These are phyloP conservation scores for Ambastaia sidthimunki DNA, from an alignment of 2,797 vertebrate species.

Conservation along the genomic window DNA sequence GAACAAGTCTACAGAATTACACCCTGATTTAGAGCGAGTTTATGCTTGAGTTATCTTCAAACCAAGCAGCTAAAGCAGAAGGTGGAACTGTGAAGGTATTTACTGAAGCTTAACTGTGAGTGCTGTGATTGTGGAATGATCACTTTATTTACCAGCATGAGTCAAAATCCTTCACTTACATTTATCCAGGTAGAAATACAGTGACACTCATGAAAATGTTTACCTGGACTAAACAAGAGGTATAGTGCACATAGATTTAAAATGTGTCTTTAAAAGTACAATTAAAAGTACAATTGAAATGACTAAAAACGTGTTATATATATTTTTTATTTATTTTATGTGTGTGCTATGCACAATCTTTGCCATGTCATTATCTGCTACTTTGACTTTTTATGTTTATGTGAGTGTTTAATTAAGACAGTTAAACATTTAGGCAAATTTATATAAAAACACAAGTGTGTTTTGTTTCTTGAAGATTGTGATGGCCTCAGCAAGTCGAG, in stretches of 20 bases:
- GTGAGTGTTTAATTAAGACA: neutral
- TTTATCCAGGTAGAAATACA: neutral
- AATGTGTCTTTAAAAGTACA: no score
- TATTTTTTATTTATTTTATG: neutral
- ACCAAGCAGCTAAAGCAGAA: neutral
- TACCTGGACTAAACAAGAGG: neutral
- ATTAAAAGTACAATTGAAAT: no score
- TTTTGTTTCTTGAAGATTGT: neutral
- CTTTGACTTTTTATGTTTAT: neutral
- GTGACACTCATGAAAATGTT: neutral
- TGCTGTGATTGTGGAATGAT: neutral
- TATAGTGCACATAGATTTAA: no score
- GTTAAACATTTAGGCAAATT: neutral
- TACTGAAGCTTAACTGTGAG: neutral
- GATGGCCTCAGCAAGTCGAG: no score
- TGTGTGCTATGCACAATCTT: neutral
- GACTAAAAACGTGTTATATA: neutral
- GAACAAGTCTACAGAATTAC: neutral
- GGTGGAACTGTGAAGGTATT: neutral
- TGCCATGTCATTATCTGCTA: neutral
- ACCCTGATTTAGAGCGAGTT: neutral
- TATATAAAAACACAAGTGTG: neutral
- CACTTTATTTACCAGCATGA: neutral
- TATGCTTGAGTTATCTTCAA: neutral
- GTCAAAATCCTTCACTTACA: neutral